Evolutionary conservation across 2,888 invertebrate genomes (phyloP).

Genomic region (Holacanthella duospinosa): DNA sequence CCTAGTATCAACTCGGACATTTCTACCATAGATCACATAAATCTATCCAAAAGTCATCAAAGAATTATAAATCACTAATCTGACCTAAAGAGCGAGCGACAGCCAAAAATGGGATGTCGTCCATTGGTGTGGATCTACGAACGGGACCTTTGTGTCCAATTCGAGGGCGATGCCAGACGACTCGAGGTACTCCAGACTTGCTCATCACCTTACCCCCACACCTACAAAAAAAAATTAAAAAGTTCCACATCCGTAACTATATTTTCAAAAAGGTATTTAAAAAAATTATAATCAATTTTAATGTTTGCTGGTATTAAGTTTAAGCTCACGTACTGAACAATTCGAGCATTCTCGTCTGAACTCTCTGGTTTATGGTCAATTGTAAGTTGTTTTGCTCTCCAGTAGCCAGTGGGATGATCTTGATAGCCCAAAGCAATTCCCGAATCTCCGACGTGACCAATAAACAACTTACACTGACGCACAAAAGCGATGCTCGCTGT

Average conservation of each 20-base stretch:
- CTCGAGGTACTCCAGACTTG: conserved; percentile 79
- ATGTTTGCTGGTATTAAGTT: too few species aligned
- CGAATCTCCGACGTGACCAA: conserved; percentile 98
- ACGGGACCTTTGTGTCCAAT: conserved; percentile 77
- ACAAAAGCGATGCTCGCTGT: conserved; percentile 95
- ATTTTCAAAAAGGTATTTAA: too few species aligned
- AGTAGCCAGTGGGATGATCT: conserved; percentile 45
- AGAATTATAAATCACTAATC: conserved; percentile 10
- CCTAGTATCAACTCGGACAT: too few species aligned
- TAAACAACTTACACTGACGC: conserved; percentile 82
- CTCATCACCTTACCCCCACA: conserved; percentile 46
- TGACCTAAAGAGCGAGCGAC: conserved; percentile 83
- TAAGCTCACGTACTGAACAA: conserved; percentile 21
- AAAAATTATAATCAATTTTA: too few species aligned
- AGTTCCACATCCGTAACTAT: not conserved
- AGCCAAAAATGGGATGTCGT: conserved; percentile 89
- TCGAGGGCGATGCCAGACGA: conserved; percentile 91
- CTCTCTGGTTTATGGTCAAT: conserved; percentile 80
- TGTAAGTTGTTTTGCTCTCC: conserved; percentile 72
- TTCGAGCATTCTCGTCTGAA: conserved; percentile 41
- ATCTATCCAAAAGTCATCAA: too few species aligned
- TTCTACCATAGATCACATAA: too few species aligned
- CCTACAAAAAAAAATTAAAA: conserved; percentile 15
- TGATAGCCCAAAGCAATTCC: conserved; percentile 81
- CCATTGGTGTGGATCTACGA: conserved; percentile 75